A percentile compares a stretch with the other conserved stretches of the same genome.
phyloP scores from a whole-genome alignment of 1,140 invertebrate species.

The Babylonia areolata region DNA sequence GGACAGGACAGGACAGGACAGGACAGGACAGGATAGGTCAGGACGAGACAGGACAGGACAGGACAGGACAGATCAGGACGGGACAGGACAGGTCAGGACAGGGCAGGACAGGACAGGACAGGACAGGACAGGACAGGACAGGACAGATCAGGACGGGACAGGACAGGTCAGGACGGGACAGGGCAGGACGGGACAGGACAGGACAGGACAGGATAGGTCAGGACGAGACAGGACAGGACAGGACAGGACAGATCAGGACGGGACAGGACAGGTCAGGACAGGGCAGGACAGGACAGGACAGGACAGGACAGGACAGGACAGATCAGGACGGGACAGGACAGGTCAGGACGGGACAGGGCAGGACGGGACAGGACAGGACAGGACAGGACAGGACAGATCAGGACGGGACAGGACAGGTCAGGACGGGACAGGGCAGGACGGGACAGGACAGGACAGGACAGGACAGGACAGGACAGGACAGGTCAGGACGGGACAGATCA shows the following conservation, averaged over 20 bases:
- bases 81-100: background rate
- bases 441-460: no score
- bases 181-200: background rate
- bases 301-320: no score
- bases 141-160: background rate
- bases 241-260: background rate
- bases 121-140: slow-evolving; percentile 5
- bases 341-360: no score
- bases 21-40: background rate
- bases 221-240: slow-evolving; percentile 24
- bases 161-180: slow-evolving; percentile 1
- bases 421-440: no score
- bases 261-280: no score
- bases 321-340: no score
- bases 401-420: no score
- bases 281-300: no score
- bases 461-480: no score
- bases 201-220: slow-evolving; percentile 2
- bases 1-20: slow-evolving; percentile 18
- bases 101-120: background rate
- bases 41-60: slow-evolving; percentile 1
- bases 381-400: no score
- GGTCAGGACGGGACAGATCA: no score
- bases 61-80: slow-evolving; percentile 1
- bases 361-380: no score